Conservation (phyloP, 2,113 vertebrate genomes). For the Sinosuthora webbiana region DNA sequence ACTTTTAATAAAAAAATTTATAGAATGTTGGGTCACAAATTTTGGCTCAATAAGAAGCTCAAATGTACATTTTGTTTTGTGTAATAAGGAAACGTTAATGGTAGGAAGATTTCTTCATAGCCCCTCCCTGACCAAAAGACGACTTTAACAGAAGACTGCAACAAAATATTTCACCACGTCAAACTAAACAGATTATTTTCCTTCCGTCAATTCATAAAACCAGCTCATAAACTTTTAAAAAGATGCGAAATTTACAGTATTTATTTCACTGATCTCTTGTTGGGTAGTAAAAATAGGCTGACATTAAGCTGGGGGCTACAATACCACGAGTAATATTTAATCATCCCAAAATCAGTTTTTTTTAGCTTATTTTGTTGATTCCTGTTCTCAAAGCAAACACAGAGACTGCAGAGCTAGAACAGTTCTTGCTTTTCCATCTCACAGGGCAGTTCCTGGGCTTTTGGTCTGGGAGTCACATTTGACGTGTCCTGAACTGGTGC, state of each 20-base stretch:
- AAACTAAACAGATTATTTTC: background rate
- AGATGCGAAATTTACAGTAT: background rate
- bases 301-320: background rate
- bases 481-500: background rate
- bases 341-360: too few species aligned
- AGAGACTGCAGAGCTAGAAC: background rate
- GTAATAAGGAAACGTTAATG: background rate
- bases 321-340: background rate
- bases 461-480: background rate
- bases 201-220: background rate
- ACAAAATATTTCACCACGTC: background rate
- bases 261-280: background rate
- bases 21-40: background rate
- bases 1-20: background rate
- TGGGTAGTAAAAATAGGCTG: background rate
- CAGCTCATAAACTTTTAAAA: background rate
- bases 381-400: background rate
- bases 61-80: background rate
- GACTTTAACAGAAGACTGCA: background rate
- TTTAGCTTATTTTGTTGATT: background rate
- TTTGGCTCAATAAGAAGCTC: background rate
- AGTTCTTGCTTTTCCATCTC: background rate
- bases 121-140: background rate
- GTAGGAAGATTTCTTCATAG: background rate
- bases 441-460: background rate